phyloP scores from a whole-genome alignment of 2,113 vertebrate genomes.

The Pedionomus torquatus region DNA sequence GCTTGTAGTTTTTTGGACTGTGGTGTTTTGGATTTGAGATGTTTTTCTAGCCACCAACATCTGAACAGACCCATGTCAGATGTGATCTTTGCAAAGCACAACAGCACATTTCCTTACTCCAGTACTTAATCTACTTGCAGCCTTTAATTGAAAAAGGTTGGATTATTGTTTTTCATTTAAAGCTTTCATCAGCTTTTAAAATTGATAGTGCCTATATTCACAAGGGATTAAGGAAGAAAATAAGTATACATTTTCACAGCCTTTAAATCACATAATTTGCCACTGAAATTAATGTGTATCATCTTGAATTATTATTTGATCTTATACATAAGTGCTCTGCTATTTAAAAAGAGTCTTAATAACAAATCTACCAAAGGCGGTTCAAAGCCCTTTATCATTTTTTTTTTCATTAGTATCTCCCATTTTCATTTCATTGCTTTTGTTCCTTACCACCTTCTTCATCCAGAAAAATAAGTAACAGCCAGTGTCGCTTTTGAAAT shows the following conservation, averaged over 20 bases:
- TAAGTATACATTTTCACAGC: constrained; percentile 39
- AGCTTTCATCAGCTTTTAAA: constrained; percentile 53
- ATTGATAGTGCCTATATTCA: constrained; percentile 38
- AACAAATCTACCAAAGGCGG: constrained; percentile 59
- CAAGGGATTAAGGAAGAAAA: constrained; percentile 50
- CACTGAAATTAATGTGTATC: constrained; percentile 52
- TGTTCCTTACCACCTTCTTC: constrained; percentile 68
- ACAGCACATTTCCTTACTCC: constrained; percentile 4
- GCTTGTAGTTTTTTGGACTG: not conserved
- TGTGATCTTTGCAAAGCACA: not conserved
- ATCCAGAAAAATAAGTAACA: constrained; percentile 75
- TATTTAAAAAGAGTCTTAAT: constrained; percentile 60
- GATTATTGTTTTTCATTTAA: constrained; percentile 58
- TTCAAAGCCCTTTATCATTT: constrained; percentile 50
- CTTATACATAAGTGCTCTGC: constrained; percentile 46
- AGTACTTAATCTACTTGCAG: constrained; percentile 22
- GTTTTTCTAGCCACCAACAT: not conserved
- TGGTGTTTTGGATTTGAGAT: not conserved
- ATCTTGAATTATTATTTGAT: constrained; percentile 68
- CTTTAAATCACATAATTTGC: constrained; percentile 59
- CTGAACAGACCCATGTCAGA: not conserved
- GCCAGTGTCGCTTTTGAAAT: constrained; percentile 78
- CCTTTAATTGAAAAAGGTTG: constrained; percentile 59
- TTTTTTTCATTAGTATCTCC: constrained; percentile 69
- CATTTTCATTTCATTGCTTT: constrained; percentile 72